phyloP scores from a whole-genome alignment of 2,113 vertebrate species.

The Tachysurus vachellii region DNA sequence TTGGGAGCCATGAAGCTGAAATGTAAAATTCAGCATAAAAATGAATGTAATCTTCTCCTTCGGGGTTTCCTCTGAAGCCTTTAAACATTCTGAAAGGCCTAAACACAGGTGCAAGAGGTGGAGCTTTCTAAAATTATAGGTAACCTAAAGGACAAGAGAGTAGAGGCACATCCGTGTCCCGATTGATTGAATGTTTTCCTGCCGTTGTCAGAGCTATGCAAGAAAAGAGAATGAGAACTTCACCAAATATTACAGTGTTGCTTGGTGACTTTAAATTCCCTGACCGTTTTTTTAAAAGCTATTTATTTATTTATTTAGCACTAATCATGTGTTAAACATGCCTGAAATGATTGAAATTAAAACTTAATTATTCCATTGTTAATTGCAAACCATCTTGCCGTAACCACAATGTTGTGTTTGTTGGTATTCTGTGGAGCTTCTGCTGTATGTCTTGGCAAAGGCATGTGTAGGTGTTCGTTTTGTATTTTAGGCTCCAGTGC shows the following conservation, averaged over 20 bases:
- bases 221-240: neutral
- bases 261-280: neutral
- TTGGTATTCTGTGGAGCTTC: neutral
- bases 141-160: neutral
- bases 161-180: neutral
- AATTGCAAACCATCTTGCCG: neutral
- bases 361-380: neutral
- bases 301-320: neutral
- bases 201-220: neutral
- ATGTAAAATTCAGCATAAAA: neutral
- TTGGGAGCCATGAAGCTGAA: neutral
- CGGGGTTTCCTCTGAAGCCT: neutral
- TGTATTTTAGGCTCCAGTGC: slow-evolving; percentile 15
- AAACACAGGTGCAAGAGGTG: neutral
- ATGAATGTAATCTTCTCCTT: neutral
- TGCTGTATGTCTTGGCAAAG: neutral
- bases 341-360: neutral
- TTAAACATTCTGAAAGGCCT: neutral
- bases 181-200: neutral
- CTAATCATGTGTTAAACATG: neutral
- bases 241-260: neutral
- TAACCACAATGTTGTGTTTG: neutral
- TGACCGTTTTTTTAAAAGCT: neutral
- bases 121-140: neutral
- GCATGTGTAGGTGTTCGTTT: slow-evolving; percentile 29